Base-by-base conservation (phyloP, 2,888 invertebrate species). In the Mellilla xanthometata region DNA sequence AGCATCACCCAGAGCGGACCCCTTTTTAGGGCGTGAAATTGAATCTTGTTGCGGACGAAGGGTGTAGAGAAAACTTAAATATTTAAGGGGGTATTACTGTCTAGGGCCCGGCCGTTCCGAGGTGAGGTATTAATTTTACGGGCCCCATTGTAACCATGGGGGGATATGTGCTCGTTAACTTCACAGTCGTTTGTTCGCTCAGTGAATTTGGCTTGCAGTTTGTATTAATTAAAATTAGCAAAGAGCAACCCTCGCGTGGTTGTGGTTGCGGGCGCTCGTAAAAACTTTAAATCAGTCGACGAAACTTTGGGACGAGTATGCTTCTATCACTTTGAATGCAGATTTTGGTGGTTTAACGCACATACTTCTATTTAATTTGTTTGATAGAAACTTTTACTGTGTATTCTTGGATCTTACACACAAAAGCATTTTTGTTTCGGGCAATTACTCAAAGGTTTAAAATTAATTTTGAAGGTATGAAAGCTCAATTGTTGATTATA, bases 21-120 rank as follows among this genome's bases (percentile, higher is more conserved):
- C 85, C 81, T 84, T 86, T 85, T 77, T 72, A 71, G 77, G 84
- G 85, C 84, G 87, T 87, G 82, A 88, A 88, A 89, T 89, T 89
- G 88, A 89, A 89, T 89, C 87, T 82, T 88, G 88, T 87, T 87
- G 82, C 78, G 83, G 84, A 68, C 65, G 74, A 72, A 81, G 86
- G 87, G 85, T 74, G 79, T 65, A 72, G 66, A 65, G 81, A 76
- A 83, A 86, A 86, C 86, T 89, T 85, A 88, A 88, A 88, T 87
- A 88, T 89, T 88, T 88, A 79, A 80, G 81, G 75, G 81, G 74
- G 73, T 81, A 83, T 84, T 82, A 81, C 81, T 77, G 78, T 78
- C 76, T 65, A 63, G 80, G 78, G 79, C 72, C 67, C 72, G 70
- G 72, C 75, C 66, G 77, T 80, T 75, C 68, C 56, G 72, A 82